These are phyloP conservation scores for Ceratosolen solmsi DNA, from an alignment of 1,140 invertebrate species.

Conservation along the genomic window DNA sequence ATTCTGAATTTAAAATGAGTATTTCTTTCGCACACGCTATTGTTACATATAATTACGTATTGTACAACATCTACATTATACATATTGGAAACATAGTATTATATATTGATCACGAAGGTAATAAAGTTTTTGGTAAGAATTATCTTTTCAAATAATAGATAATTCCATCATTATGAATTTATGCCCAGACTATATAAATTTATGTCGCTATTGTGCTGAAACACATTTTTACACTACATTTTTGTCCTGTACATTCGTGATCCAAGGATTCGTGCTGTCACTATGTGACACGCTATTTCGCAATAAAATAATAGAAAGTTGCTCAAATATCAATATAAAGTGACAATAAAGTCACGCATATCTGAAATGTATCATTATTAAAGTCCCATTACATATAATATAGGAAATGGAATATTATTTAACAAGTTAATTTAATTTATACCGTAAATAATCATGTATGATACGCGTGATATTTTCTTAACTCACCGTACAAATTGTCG, in stretches of 20 bases:
- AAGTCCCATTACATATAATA: not conserved
- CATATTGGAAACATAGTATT: not conserved
- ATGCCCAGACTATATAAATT: not conserved
- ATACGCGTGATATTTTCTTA: not conserved
- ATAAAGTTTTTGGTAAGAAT: not conserved
- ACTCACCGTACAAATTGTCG: slow-evolving; percentile 70
- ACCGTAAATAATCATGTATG: not conserved
- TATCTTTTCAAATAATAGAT: too few relatives aligned
- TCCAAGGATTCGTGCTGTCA: slow-evolving; percentile 56
- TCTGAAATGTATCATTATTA: slow-evolving; percentile 33
- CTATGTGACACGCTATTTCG: slow-evolving; percentile 51
- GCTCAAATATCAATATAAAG: slow-evolving; percentile 29
- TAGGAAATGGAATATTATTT: slow-evolving; percentile 42
- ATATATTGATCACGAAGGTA: not conserved
- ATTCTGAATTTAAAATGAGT: too few relatives aligned
- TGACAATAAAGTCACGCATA: slow-evolving; percentile 39
- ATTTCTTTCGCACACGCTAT: too few relatives aligned
- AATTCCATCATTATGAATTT: not conserved
- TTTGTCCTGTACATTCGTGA: slow-evolving; percentile 27
- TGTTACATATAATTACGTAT: too few relatives aligned
- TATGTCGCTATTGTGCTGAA: not conserved
- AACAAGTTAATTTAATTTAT: slow-evolving; percentile 34
- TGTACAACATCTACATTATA: not conserved
- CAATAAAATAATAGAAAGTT: slow-evolving; percentile 54
- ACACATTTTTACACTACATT: slow-evolving; percentile 1